These are phyloP conservation scores for Passer domesticus DNA, from an alignment of 2,113 vertebrate species.

Conservation along the genomic window DNA sequence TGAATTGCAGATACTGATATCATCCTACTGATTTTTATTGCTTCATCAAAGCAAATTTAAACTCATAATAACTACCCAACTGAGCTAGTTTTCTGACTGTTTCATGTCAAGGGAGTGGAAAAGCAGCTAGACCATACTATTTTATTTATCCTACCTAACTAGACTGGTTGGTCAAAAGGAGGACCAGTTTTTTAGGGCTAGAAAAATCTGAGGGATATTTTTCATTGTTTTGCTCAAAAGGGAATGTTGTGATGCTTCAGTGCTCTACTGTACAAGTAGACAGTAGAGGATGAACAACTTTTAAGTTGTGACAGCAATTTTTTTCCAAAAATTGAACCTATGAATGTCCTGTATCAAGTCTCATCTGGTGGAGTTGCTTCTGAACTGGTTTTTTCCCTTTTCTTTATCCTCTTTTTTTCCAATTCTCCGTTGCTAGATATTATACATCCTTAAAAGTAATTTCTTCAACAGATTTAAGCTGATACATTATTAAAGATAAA, in stretches of 20 bases:
- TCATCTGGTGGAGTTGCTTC: background rate
- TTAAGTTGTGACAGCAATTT: background rate
- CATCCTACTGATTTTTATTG: background rate
- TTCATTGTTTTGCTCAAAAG: background rate
- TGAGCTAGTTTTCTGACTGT: background rate
- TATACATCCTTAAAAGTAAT: background rate
- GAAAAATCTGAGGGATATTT: background rate
- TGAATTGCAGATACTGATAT: background rate
- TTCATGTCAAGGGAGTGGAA: background rate
- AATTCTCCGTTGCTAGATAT: background rate
- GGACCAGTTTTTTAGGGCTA: background rate
- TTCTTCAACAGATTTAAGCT: constrained; percentile 9
- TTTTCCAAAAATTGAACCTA: background rate
- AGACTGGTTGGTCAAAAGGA: background rate
- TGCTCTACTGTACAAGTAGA: background rate
- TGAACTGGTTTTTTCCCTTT: background rate
- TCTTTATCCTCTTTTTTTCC: background rate
- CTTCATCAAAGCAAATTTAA: background rate
- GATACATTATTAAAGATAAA: constrained; percentile 48
- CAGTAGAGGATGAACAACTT: background rate
- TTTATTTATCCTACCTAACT: background rate
- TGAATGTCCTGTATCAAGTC: background rate
- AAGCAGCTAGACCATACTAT: background rate
- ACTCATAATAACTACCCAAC: background rate
- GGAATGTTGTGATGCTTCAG: background rate